Base-by-base conservation (phyloP, 2,797 vertebrate genomes). In the Cynodonichthys magdalenae region DNA sequence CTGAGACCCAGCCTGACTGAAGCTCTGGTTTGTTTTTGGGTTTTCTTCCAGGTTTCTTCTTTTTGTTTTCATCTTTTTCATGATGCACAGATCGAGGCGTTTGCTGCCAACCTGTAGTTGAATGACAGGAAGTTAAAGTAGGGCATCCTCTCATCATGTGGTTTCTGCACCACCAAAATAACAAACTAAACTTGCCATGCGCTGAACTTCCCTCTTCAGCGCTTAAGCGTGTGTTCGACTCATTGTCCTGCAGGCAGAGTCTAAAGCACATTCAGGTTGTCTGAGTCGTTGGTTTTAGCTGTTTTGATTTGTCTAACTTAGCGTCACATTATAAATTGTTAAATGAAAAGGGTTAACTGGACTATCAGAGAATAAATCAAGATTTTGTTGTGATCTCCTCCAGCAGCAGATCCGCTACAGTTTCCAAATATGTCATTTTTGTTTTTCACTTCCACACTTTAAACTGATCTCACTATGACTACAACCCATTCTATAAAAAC, bases 71-170 rank as follows among this genome's bases (percentile, higher is more conserved):
- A 3, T 64, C 46, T 2, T 53, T 51, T 55, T 15, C 12, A 20
- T 54, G 59, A 56, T 54, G 39, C 54, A 6, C 52, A 75, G 62
- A 53, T 44, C 49, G 28, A 59, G 39, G 1, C 15, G 31, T 47
- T 56, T 68, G 46, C 59, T 79, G 58, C 67, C 71, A 80, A 5
- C 53, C 47, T 81, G 49, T 1, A 63, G 51, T 58, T 8, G 11
- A 61, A 27, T 71, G 69, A 80, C 81, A 79, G 86, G 86, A 90
- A 84, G 53, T 74, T 77, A 59, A 92, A 89, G 64, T 85, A 82
- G 87, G 79, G 80, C 80, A 86, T 72, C 57, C 1, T 80, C 19
- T 46, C 56, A 39, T 91, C 90, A 88, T 88, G 89, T 83, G 89
- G 81, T 75, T 58, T 60, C 48, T 39, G 55, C 52, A 14, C 20